Conservation (phyloP, 2,888 invertebrate species). For the Amphipoea lucens region DNA sequence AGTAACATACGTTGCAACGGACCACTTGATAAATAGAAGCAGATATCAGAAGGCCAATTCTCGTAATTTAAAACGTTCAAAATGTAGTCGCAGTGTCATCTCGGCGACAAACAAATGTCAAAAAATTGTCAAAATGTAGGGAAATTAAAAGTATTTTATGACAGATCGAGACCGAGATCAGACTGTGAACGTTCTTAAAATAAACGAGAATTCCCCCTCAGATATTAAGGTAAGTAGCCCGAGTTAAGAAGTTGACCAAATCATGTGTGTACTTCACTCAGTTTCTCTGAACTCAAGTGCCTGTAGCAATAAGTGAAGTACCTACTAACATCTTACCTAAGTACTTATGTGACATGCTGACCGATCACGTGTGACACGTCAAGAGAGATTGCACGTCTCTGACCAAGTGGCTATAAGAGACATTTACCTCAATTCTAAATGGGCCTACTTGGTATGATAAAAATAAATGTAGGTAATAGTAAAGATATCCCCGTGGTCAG, state of each 20-base stretch:
- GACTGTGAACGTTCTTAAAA: too few species aligned
- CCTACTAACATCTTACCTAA: slow-evolving; percentile 6
- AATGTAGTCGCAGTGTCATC: too few species aligned
- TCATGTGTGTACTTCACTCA: slow-evolving; percentile 2
- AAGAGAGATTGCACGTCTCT: slow-evolving; percentile 28
- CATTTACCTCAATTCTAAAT: slow-evolving; percentile 35
- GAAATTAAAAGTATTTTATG: too few species aligned
- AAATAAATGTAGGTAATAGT: slow-evolving; percentile 25
- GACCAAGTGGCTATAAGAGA: neutral
- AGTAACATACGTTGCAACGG: too few species aligned
- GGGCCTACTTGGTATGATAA: slow-evolving; percentile 22
- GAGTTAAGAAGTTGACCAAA: slow-evolving; percentile 6
- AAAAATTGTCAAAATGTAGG: too few species aligned
- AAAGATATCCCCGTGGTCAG: slow-evolving; percentile 29
- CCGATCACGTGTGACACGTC: slow-evolving; percentile 44
- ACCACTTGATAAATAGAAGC: neutral
- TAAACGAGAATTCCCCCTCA: too few species aligned
- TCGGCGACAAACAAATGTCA: too few species aligned
- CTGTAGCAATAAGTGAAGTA: slow-evolving; percentile 43
- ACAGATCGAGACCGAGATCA: too few species aligned
- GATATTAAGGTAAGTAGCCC: neutral
- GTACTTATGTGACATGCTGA: slow-evolving; percentile 36
- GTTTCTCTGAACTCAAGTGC: slow-evolving; percentile 9
- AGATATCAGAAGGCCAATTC: neutral
- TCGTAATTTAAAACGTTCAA: too few species aligned